These are phyloP conservation scores for Harpagoxenus sublaevis DNA, from an alignment of 2,888 invertebrate species.

Conservation along the genomic window DNA sequence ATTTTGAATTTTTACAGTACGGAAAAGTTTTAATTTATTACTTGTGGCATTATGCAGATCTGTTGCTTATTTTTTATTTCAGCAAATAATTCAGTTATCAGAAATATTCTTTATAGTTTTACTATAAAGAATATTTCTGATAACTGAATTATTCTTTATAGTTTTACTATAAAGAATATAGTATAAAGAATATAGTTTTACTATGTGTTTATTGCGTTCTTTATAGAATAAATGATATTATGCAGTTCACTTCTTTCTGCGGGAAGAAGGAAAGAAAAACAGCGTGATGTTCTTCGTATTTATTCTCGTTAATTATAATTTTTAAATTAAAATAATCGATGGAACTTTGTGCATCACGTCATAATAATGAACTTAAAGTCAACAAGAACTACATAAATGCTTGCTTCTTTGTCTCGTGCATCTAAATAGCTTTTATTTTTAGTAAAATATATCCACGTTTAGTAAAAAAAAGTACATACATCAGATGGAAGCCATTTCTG, in stretches of 20 bases:
- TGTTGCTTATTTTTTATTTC: neutral
- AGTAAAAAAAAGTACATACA: neutral
- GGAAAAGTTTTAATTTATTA: constrained; percentile 7
- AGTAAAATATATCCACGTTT: neutral
- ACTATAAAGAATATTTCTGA: too few species aligned
- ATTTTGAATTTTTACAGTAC: neutral
- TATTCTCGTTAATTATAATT: neutral
- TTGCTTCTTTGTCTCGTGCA: neutral
- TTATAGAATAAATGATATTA: neutral
- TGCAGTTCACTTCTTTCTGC: too few species aligned
- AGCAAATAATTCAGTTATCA: neutral
- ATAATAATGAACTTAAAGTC: neutral
- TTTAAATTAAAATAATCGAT: neutral
- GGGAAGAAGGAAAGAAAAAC: neutral
- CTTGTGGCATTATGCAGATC: neutral
- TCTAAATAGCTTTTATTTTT: neutral
- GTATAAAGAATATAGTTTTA: too few species aligned
- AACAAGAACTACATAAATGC: neutral
- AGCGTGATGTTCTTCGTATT: neutral
- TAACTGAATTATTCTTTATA: neutral
- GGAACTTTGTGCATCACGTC: neutral
- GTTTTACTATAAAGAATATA: too few species aligned
- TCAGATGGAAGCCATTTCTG: neutral
- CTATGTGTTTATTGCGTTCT: neutral
- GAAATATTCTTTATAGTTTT: neutral